Base-by-base conservation (phyloP, 2,113 vertebrate species). In the Amblyopsis rosae region DNA sequence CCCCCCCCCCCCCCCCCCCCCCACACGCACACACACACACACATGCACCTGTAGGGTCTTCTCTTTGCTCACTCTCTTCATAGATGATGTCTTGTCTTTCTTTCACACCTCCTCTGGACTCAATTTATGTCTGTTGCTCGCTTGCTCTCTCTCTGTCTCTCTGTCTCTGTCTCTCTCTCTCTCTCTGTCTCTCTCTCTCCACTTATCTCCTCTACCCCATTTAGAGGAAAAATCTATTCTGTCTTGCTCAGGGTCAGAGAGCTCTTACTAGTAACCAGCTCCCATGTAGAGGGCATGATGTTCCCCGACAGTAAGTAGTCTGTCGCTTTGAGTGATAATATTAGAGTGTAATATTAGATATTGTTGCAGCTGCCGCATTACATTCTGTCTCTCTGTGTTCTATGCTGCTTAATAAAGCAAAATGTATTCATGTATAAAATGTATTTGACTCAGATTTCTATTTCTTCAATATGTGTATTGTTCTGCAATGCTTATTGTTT, bases 221-320 rank as follows among this genome's bases (percentile, higher is more conserved):
- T 81, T 76, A 79, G 26, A 70, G 48, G 56, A 67, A 86, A 50
- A 87, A 85, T 86, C 83, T 75, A 80, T 88, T 80, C 67, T 60
- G 67, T 78, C 73, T 79, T 82, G 83, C 74, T 82, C 33, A 46
- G 63, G 67, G 70, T 82, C 80, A 83, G 66, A 80, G 65, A 77
- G 53, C 76, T 81, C 67, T 69, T 69, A 81, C 65, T 60, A 26
- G 50, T 15, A 66, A 81, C 63, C 61, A 62, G 75, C 67, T 76
- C 45, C 0, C 12, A 72, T 72, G 73, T 82, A 41, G 35, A 41
- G 35, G 35, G 35, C 35, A 41, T 5, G 35, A 41, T 41, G 35
- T 8, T 41, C 35, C 35, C 35, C 4, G 35, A 41, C 35, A 41
- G 35, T 41, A 41, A 41, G 5, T 41, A 41, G 35, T 41, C 35